A percentile compares a stretch with the other conserved stretches of the same genome.
These are phyloP conservation scores for Ceratina australensis DNA, from an alignment of 1,140 invertebrate genomes.

Conservation along the genomic window DNA sequence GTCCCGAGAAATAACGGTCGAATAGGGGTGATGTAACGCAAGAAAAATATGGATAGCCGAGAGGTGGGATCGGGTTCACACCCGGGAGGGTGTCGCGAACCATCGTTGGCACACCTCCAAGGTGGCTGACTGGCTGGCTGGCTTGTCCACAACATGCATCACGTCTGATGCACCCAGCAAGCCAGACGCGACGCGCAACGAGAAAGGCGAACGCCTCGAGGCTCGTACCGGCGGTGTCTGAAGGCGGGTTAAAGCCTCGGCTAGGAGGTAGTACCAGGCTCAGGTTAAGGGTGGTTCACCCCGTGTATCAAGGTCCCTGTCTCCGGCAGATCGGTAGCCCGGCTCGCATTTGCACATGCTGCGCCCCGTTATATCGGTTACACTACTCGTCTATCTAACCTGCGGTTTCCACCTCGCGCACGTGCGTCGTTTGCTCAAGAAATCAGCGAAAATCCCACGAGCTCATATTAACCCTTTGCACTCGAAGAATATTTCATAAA, in stretches of 20 bases:
- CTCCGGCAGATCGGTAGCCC: conserved; percentile 55
- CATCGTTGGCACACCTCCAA: conserved; percentile 65
- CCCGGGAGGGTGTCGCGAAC: conserved; percentile 54
- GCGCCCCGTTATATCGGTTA: conserved; percentile 57
- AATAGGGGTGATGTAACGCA: not conserved
- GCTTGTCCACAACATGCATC: conserved; percentile 64
- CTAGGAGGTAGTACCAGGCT: conserved; percentile 29
- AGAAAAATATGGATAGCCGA: not conserved
- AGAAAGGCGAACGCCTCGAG: conserved; percentile 50
- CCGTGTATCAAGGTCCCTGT: conserved; percentile 64
- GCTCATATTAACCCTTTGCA: no score
- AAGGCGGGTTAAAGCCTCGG: conserved; percentile 12
- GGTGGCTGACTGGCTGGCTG: conserved; percentile 8
- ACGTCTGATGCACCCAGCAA: conserved; percentile 68
- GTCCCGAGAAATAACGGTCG: not conserved
- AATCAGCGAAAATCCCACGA: no score
- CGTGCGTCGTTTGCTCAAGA: not conserved
- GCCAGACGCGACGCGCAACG: conserved; percentile 52
- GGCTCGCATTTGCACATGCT: conserved; percentile 37
- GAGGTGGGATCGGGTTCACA: conserved; percentile 31
- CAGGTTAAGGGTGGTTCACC: conserved; percentile 29
- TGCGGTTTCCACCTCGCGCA: not conserved
- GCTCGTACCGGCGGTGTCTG: not conserved
- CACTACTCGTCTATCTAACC: conserved; percentile 34
- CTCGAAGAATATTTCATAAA: no score